phyloP scores from a whole-genome alignment of 1,140 invertebrate species.

The Myzus persicae region DNA sequence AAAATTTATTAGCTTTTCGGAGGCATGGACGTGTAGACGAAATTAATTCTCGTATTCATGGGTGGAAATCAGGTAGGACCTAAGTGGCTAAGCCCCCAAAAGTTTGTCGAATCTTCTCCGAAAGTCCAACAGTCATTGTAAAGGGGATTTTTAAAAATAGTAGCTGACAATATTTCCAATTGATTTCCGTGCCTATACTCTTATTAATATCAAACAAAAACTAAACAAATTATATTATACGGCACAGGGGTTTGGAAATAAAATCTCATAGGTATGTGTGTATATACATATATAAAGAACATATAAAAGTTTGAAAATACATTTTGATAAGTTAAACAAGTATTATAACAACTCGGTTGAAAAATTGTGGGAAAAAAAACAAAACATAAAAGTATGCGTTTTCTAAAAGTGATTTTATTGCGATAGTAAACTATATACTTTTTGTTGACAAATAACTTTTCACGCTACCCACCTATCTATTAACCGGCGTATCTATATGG shows the following conservation, averaged over 20 bases:
- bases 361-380: neutral
- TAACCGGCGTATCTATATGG: neutral
- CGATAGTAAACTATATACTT: neutral
- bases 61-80: too few relatives aligned
- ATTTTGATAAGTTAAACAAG: neutral
- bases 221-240: too few relatives aligned
- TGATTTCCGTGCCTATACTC: too few relatives aligned
- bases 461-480: neutral
- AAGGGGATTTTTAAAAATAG: too few relatives aligned
- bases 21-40: neutral
- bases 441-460: constrained; percentile 12
- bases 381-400: neutral
- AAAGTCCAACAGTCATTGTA: too few relatives aligned
- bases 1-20: neutral
- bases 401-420: constrained; percentile 3
- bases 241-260: too few relatives aligned
- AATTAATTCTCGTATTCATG: neutral
- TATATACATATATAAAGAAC: neutral
- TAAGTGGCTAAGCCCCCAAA: too few relatives aligned
- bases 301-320: neutral
- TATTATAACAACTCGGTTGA: neutral
- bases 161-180: too few relatives aligned
- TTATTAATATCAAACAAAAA: too few relatives aligned
- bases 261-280: too few relatives aligned
- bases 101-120: too few relatives aligned